These are phyloP conservation scores for Pollicipes pollicipes DNA, from an alignment of 1,140 invertebrate species.

Conservation along the genomic window DNA sequence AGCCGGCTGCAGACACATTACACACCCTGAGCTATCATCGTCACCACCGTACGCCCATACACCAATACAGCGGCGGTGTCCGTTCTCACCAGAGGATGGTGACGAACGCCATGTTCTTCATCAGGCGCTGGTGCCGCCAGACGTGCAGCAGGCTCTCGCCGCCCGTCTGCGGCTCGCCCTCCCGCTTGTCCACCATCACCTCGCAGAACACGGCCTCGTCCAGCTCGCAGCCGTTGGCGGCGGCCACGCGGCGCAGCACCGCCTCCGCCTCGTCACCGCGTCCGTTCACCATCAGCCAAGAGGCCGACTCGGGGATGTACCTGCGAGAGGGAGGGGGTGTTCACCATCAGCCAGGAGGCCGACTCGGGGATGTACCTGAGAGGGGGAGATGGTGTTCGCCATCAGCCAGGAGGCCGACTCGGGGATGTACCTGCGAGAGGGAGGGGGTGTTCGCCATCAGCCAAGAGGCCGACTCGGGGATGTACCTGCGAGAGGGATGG, in stretches of 20 bases:
- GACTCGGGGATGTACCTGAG: too few relatives aligned
- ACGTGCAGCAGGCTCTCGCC: conserved; percentile 9
- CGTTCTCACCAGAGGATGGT: conserved; percentile 18
- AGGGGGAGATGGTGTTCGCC: too few relatives aligned
- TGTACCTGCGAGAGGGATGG: too few relatives aligned
- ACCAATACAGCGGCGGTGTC: conserved; percentile 8
- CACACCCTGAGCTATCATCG: too few relatives aligned
- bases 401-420: too few relatives aligned
- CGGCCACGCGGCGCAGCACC: conserved; percentile 21
- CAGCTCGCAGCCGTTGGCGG: conserved; percentile 20
- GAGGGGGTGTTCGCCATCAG: too few relatives aligned
- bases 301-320: conserved; percentile 23
- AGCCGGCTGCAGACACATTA: too few relatives aligned
- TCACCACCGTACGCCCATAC: too few relatives aligned
- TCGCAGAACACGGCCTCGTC: conserved; percentile 5
- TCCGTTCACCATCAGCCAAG: conserved; percentile 22
- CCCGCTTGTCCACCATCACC: background rate
- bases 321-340: conserved; percentile 10
- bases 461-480: too few relatives aligned
- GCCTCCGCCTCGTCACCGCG: conserved; percentile 14
- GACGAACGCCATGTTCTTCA: conserved; percentile 15
- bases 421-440: too few relatives aligned
- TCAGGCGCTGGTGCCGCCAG: conserved; percentile 13
- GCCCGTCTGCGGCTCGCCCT: background rate
- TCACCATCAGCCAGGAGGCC: too few relatives aligned